These are phyloP conservation scores for Clanis bilineata DNA, from an alignment of 2,888 invertebrate species.

Conservation along the genomic window DNA sequence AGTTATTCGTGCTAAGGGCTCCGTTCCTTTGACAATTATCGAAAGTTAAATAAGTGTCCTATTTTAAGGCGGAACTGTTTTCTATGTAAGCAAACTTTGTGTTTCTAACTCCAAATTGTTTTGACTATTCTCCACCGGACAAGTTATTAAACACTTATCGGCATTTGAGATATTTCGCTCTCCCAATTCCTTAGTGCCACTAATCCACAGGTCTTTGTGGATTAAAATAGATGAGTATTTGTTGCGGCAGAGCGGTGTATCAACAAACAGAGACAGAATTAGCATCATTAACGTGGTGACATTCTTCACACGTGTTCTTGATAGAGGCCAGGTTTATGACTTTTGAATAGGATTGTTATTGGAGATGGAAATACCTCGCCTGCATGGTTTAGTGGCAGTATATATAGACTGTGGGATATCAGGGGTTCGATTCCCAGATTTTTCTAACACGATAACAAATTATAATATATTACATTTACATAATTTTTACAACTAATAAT, in stretches of 20 bases:
- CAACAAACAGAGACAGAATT: constrained; percentile 15
- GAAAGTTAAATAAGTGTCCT: too few species aligned
- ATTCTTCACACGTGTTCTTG: constrained; percentile 9
- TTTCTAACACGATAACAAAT: too few species aligned
- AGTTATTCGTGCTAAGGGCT: too few species aligned
- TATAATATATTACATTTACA: too few species aligned
- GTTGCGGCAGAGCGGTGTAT: constrained; percentile 2
- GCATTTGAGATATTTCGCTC: background rate
- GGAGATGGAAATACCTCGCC: background rate
- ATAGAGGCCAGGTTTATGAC: constrained; percentile 2
- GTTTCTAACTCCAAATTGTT: background rate
- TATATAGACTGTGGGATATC: too few species aligned
- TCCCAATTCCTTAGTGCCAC: background rate
- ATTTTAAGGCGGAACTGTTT: too few species aligned
- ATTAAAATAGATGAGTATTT: constrained; percentile 19
- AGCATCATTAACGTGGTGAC: background rate
- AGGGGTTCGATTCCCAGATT: too few species aligned
- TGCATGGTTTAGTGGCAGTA: background rate
- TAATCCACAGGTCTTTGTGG: constrained; percentile 9
- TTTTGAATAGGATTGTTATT: background rate
- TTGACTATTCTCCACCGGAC: constrained; percentile 1
- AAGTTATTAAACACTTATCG: background rate
- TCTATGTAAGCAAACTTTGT: too few species aligned
- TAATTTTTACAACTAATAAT: too few species aligned
- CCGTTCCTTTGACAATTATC: too few species aligned